Evolutionary conservation across 2,113 vertebrate species (phyloP).

Genomic region (Cheirogaleus medius): DNA sequence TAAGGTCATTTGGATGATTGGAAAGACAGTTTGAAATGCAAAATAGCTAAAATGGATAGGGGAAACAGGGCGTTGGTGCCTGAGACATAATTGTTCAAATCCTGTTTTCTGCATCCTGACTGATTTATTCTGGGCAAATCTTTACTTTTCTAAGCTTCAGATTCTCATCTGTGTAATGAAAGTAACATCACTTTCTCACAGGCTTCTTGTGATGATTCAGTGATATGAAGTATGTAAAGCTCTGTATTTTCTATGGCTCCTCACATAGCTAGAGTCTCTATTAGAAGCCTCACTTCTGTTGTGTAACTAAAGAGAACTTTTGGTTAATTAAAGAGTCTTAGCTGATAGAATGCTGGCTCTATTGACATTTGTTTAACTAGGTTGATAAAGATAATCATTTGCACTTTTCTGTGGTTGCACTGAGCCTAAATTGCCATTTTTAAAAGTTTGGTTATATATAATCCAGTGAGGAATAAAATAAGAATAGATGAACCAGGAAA

Average conservation of each 20-base stretch:
- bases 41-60: background rate
- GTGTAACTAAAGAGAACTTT: background rate
- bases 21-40: background rate
- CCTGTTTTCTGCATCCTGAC: background rate
- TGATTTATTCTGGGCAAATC: background rate
- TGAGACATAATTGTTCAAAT: background rate
- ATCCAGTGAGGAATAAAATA: background rate
- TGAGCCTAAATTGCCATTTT: background rate
- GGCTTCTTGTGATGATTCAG: background rate
- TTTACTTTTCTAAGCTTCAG: background rate
- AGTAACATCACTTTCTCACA: background rate
- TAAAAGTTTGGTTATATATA: background rate
- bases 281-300: background rate
- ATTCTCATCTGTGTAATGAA: background rate
- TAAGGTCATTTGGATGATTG: background rate
- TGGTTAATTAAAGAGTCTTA: background rate
- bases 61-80: background rate
- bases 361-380: background rate
- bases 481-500: background rate
- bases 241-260: background rate
- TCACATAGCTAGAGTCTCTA: rapidly evolving
- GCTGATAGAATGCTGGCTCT: background rate
- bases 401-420: background rate
- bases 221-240: rapidly evolving
- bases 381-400: background rate